These are phyloP conservation scores for Lota lota DNA, from an alignment of 2,113 vertebrate genomes.

Conservation along the genomic window DNA sequence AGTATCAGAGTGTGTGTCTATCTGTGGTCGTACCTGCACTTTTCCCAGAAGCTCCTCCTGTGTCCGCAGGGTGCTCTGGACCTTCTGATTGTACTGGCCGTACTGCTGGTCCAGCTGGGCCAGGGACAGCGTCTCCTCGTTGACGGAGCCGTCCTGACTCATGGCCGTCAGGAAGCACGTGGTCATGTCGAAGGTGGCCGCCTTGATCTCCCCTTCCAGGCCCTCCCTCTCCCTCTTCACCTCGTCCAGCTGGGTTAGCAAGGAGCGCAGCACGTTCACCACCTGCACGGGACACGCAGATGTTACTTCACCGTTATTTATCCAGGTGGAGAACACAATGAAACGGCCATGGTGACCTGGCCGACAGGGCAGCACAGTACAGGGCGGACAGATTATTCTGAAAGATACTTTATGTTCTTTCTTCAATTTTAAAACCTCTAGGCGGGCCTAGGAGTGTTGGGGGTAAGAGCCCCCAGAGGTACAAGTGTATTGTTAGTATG, in stretches of 20 bases:
- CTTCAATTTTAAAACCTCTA: too few relatives aligned
- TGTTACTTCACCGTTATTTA: too few relatives aligned
- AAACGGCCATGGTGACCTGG: too few relatives aligned
- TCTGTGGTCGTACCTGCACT: conserved; percentile 67
- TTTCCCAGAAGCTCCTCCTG: conserved; percentile 89
- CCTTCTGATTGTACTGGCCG: conserved; percentile 83
- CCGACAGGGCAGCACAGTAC: too few relatives aligned
- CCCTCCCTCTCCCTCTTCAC: conserved; percentile 89
- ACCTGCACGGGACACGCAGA: conserved; percentile 69
- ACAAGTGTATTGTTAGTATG: too few relatives aligned
- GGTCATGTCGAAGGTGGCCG: conserved; percentile 92
- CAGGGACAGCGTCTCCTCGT: conserved; percentile 89
- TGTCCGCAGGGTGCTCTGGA: conserved; percentile 83
- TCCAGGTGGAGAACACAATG: too few relatives aligned
- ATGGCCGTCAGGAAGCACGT: conserved; percentile 87
- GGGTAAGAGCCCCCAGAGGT: too few relatives aligned
- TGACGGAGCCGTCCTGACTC: conserved; percentile 88
- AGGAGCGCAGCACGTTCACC: conserved; percentile 84
- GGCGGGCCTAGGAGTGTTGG: too few relatives aligned
- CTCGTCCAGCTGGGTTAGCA: conserved; percentile 83
- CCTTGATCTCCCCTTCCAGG: conserved; percentile 89
- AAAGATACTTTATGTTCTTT: too few relatives aligned
- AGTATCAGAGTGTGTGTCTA: neutral
- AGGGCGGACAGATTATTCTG: too few relatives aligned
- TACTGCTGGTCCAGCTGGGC: conserved; percentile 87